Conservation (phyloP, 2,797 vertebrate species). For the Psittacula echo region DNA sequence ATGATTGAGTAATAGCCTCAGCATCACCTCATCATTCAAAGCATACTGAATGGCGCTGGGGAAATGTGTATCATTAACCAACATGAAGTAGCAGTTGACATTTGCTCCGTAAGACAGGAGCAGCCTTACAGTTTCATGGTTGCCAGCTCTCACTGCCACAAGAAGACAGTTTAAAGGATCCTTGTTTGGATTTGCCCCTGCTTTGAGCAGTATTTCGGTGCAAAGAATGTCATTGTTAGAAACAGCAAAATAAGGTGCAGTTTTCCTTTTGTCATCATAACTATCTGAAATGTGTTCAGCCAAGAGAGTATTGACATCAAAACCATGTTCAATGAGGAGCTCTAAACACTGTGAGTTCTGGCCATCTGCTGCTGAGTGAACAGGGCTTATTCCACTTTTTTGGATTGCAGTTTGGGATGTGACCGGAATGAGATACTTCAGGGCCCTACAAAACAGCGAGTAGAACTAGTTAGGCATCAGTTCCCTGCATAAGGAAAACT, state of each 20-base stretch:
- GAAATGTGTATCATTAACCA: conserved; percentile 86
- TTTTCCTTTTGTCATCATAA: conserved; percentile 84
- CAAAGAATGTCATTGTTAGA: conserved; percentile 85
- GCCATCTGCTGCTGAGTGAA: conserved; percentile 87
- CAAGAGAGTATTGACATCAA: conserved; percentile 84
- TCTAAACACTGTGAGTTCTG: conserved; percentile 84
- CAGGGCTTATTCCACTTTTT: conserved; percentile 83
- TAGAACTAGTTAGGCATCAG: neutral
- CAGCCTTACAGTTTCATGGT: conserved; percentile 83
- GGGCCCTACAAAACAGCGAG: conserved; percentile 71
- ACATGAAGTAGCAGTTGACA: conserved; percentile 89
- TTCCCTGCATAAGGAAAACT: neutral
- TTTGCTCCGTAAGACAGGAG: conserved; percentile 85
- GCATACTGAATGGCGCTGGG: conserved; percentile 90
- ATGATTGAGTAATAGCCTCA: conserved; percentile 86
- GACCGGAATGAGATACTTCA: conserved; percentile 87
- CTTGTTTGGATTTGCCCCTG: conserved; percentile 83
- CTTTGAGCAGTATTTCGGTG: conserved; percentile 81
- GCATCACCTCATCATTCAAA: conserved; percentile 88
- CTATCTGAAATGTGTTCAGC: conserved; percentile 82
- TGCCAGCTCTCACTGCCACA: conserved; percentile 85
- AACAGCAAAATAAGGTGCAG: conserved; percentile 83
- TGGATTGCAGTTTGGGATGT: conserved; percentile 83
- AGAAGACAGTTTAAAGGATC: conserved; percentile 89
- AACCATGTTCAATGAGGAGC: conserved; percentile 81